These are phyloP conservation scores for Sebastes steindachneri DNA, from an alignment of 2,797 vertebrate species.

Conservation along the genomic window DNA sequence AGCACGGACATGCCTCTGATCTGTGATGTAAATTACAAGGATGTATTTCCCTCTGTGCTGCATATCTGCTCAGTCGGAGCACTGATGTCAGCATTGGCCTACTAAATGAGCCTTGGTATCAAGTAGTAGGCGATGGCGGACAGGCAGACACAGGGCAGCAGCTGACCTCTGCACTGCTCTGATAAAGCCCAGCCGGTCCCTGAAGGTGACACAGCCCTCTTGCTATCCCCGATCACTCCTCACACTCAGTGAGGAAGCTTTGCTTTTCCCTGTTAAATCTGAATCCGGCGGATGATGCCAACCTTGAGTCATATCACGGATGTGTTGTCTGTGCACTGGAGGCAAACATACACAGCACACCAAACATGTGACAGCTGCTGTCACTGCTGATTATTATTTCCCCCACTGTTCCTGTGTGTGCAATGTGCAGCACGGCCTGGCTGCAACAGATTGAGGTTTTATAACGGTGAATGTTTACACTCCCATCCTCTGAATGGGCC, in stretches of 20 bases:
- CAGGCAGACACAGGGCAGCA: slow-evolving; percentile 45
- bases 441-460: slow-evolving; percentile 8
- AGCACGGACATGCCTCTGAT: slow-evolving; percentile 9
- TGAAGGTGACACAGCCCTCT: slow-evolving; percentile 34
- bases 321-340: slow-evolving; percentile 30
- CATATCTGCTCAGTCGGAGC: slow-evolving; percentile 2
- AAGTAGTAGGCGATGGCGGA: slow-evolving; percentile 17
- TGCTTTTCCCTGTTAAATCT: neutral
- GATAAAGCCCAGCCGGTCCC: slow-evolving; percentile 44
- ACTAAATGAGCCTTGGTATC: slow-evolving; percentile 7
- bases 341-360: neutral
- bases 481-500: slow-evolving; percentile 2
- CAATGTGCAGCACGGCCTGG: slow-evolving; percentile 7
- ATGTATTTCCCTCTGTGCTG: slow-evolving; percentile 11
- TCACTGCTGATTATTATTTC: slow-evolving; percentile 19
- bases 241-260: neutral
- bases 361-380: slow-evolving; percentile 48
- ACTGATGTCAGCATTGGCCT: slow-evolving; percentile 21
- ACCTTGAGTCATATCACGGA: slow-evolving; percentile 11
- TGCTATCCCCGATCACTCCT: neutral
- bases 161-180: slow-evolving; percentile 63
- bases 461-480: slow-evolving; percentile 36
- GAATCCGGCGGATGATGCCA: neutral
- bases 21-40: slow-evolving; percentile 27
- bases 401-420: neutral